phyloP scores from a whole-genome alignment of 2,113 vertebrate genomes.

The Lycaon pictus region DNA sequence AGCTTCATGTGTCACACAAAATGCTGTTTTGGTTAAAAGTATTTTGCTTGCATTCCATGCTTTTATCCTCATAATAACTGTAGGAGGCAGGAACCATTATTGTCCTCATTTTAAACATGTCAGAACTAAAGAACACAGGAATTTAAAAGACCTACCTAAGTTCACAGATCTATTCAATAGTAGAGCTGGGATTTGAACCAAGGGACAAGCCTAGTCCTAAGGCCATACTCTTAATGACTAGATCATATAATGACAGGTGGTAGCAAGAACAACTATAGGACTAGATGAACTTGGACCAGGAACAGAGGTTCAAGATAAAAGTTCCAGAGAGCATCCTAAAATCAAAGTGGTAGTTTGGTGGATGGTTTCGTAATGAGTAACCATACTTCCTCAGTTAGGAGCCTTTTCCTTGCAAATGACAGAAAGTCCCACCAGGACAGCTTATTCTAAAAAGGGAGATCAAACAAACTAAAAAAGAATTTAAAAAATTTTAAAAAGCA shows the following conservation, averaged over 20 bases:
- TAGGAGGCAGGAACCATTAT: background rate
- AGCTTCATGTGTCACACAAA: background rate
- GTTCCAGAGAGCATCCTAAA: background rate
- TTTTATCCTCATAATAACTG: background rate
- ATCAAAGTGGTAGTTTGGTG: background rate
- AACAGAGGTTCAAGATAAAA: background rate
- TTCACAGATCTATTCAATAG: background rate
- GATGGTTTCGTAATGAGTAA: background rate
- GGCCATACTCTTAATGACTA: background rate
- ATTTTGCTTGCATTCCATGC: background rate
- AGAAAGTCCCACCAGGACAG: background rate
- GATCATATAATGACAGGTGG: background rate
- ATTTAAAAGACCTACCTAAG: slow-evolving; percentile 20
- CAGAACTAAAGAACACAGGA: background rate
- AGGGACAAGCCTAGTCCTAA: background rate
- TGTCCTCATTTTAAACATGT: slow-evolving; percentile 15
- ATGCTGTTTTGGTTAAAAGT: background rate
- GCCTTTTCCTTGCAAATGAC: background rate
- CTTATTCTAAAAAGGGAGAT: background rate
- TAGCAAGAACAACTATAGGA: background rate
- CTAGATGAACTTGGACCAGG: background rate
- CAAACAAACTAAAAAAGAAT: background rate
- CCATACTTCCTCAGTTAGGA: background rate
- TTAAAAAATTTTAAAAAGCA: too few species aligned
- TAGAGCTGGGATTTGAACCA: slow-evolving; percentile 14